Conservation (phyloP, 2,888 invertebrate genomes). For the Hybos culiciformis region DNA sequence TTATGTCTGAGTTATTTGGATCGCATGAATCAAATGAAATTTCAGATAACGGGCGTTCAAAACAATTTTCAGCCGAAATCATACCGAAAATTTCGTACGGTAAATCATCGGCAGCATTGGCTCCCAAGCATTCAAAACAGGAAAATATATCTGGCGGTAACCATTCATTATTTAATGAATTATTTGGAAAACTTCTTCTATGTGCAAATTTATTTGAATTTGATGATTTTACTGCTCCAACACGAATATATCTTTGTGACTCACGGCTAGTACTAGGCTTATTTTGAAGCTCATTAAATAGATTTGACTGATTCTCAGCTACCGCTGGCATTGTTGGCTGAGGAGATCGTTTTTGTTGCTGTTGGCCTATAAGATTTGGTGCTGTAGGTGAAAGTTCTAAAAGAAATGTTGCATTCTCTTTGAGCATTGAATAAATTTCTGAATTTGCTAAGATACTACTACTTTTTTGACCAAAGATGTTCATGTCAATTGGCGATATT, state of each 20-base stretch:
- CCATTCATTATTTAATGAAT: slow-evolving; percentile 33
- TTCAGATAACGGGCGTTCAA: slow-evolving; percentile 34
- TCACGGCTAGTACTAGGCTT: slow-evolving; percentile 33
- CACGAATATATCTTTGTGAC: slow-evolving; percentile 26
- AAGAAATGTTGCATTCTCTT: slow-evolving; percentile 87
- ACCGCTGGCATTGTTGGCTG: slow-evolving; percentile 35
- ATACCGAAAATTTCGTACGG: slow-evolving; percentile 35
- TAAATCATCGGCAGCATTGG: slow-evolving; percentile 28
- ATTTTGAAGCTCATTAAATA: slow-evolving; percentile 27
- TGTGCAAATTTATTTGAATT: slow-evolving; percentile 22
- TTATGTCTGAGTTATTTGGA: slow-evolving; percentile 29
- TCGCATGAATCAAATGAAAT: slow-evolving; percentile 35
- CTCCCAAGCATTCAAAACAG: slow-evolving; percentile 32
- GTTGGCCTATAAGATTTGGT: slow-evolving; percentile 18
- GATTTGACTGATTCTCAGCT: slow-evolving; percentile 30
- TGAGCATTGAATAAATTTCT: slow-evolving; percentile 50
- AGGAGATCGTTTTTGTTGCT: slow-evolving; percentile 25
- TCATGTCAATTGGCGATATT: slow-evolving; percentile 33
- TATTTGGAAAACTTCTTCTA: slow-evolving; percentile 28
- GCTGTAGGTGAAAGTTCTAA: slow-evolving; percentile 70
- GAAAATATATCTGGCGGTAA: slow-evolving; percentile 34
- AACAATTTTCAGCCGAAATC: slow-evolving; percentile 29
- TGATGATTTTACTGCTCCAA: slow-evolving; percentile 25
- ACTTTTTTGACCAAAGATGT: slow-evolving; percentile 32
- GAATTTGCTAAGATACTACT: slow-evolving; percentile 31